Percentiles rank a stretch among this genome's conserved stretches.
Evolutionary conservation across 2,888 invertebrate genomes (phyloP).

Genomic region (Leptinotarsa haldemani): DNA sequence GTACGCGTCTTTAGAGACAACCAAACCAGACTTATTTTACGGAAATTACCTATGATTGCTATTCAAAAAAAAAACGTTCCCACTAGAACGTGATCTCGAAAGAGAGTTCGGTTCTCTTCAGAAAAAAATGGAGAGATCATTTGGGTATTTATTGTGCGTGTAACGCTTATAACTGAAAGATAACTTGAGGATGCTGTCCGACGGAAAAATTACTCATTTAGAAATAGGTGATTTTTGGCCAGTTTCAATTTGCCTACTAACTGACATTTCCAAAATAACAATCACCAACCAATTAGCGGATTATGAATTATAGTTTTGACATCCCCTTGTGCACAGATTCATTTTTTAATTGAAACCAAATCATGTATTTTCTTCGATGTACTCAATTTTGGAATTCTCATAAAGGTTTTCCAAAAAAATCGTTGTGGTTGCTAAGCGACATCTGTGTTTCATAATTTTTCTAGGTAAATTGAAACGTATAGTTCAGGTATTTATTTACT

Average conservation of each 20-base stretch:
- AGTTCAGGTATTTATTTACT: no score
- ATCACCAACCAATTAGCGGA: no score
- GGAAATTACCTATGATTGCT: conserved; percentile 45
- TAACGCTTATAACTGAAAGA: conserved; percentile 35
- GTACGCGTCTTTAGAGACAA: conserved; percentile 50
- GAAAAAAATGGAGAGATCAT: conserved; percentile 31
- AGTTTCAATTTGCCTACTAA: no score
- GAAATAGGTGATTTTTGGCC: background rate
- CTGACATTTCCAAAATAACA: no score
- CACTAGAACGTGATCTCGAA: conserved; percentile 45
- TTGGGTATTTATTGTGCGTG: conserved; percentile 36
- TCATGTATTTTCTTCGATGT: no score
- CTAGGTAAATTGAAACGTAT: no score
- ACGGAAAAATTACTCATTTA: conserved; percentile 1
- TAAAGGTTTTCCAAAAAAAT: background rate
- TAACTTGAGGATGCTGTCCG: conserved; percentile 18
- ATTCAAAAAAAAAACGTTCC: conserved; percentile 46
- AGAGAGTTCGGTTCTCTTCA: conserved; percentile 39
- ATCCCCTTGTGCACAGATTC: no score
- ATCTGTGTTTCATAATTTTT: background rate
- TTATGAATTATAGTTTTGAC: no score
- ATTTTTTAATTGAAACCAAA: no score
- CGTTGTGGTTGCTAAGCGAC: background rate
- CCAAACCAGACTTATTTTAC: conserved; percentile 48
- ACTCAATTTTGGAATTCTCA: background rate